phyloP scores from a whole-genome alignment of 2,113 vertebrate species.

The Suricata suricatta region DNA sequence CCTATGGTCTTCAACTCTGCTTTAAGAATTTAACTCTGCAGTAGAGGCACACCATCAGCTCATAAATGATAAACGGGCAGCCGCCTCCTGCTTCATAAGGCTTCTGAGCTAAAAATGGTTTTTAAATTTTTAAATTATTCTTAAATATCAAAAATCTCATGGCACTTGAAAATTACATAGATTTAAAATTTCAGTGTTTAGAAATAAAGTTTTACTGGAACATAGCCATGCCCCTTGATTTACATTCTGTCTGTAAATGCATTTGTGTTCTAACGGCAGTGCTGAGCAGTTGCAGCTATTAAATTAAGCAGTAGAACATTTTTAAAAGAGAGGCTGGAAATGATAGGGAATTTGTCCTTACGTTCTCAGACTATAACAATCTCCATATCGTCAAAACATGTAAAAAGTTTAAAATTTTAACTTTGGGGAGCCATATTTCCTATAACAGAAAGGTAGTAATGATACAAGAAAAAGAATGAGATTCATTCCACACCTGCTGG shows the following conservation, averaged over 20 bases:
- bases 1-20: not conserved
- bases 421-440: not conserved
- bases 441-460: conserved; percentile 9
- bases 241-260: not conserved
- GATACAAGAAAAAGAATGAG: not conserved
- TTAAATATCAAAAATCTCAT: conserved; percentile 37
- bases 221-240: not conserved
- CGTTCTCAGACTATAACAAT: not conserved
- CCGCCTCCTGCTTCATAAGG: not conserved
- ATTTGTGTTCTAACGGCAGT: not conserved
- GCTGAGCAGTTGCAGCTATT: not conserved
- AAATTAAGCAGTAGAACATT: not conserved
- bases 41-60: not conserved
- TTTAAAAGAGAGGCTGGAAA: not conserved
- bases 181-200: conserved; percentile 32
- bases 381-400: not conserved
- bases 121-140: conserved; percentile 5
- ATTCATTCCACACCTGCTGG: not conserved
- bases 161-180: conserved; percentile 44
- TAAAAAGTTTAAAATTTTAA: not conserved
- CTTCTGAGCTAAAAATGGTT: not conserved
- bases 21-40: not conserved
- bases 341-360: not conserved
- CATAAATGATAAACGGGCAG: not conserved
- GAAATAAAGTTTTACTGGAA: conserved; percentile 51